A percentile compares a stretch with the other conserved stretches of the same genome.
Evolutionary conservation across 2,888 invertebrate genomes (phyloP).

Genomic region (Neoitamus cyanurus): DNA sequence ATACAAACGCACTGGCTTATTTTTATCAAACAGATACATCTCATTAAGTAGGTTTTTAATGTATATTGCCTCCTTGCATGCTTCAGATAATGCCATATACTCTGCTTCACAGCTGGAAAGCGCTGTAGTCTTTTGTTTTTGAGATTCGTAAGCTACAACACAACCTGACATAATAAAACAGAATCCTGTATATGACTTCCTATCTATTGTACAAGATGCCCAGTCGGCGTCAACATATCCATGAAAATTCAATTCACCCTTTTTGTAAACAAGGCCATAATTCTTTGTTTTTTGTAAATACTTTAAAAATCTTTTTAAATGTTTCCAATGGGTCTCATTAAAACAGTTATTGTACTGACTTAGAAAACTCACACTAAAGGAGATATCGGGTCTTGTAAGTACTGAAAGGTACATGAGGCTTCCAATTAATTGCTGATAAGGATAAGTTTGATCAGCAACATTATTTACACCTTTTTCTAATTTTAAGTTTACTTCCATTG

Average conservation of each 20-base stretch:
- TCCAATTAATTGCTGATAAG: not conserved
- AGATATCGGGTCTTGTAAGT: slow-evolving; percentile 50
- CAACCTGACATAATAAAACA: no score
- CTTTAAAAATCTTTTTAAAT: slow-evolving; percentile 55
- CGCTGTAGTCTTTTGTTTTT: no score
- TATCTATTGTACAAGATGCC: not conserved
- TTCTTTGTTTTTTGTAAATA: slow-evolving; percentile 55
- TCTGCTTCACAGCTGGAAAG: no score
- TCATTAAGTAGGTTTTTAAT: no score
- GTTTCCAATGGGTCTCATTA: slow-evolving; percentile 51
- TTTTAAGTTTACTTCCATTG: slow-evolving; percentile 13
- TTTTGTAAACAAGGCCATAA: not conserved
- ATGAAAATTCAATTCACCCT: not conserved
- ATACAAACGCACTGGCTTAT: no score
- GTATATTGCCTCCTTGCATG: no score
- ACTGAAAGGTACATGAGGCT: not conserved
- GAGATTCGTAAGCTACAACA: no score
- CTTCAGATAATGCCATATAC: no score
- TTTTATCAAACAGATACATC: no score
- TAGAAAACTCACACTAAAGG: slow-evolving; percentile 46
- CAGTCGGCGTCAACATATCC: not conserved
- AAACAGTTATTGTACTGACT: slow-evolving; percentile 50
- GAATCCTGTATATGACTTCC: not conserved
- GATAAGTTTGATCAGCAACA: slow-evolving; percentile 11
- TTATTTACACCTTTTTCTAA: slow-evolving; percentile 10